Evolutionary conservation across 2,888 invertebrate genomes (phyloP), one percentile per base, ranked within the genome.

Genomic region (Drosophila pseudotalamancana): DNA sequence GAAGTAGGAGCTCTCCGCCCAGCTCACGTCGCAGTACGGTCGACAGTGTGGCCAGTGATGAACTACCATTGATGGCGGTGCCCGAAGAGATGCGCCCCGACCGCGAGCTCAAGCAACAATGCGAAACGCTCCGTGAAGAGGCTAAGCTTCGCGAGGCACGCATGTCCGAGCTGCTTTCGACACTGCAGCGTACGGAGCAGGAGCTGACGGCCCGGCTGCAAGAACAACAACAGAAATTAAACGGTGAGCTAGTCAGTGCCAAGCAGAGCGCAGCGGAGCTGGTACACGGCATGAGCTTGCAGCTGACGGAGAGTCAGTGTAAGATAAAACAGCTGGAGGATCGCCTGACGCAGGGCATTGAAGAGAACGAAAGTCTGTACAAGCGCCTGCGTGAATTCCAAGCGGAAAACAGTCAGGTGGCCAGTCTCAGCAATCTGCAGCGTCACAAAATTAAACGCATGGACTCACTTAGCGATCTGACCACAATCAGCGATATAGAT

Each of bases 381-480:
- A 93, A 93, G 46, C 94, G 95, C 76, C 92, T 97, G 55, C 93
- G 95, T 60, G 96, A 96, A 78, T 89, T 96, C 19, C 96, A 96
- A 91, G 94, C 94, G 14, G 89, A 86, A 57, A 90, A 88, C 42
- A 72, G 54, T 9, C 72, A 72, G 16, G 87, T 88, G 6, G 89
- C 91, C 50, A 89, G 88, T 23, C 88, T 91, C 8, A 90, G 88
- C 39, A 91, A 90, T 74, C 75, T 92, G 8, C 90, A 91, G 69
- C 88, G 91, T 2, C 88, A 88, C 64, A 91, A 91, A 67, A 83
- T 91, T 49, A 91, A 91, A 83, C 95, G 95, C 74, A 94, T 96
- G 71, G 95, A 96, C 77, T 96, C 97, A 4, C 92, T 97, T 6
- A 95, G 95, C 75, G 96, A 97, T 89, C 93, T 97, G 31, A 95